Base-by-base conservation (phyloP, 2,797 vertebrate species). In the Triplophysa bombifrons region DNA sequence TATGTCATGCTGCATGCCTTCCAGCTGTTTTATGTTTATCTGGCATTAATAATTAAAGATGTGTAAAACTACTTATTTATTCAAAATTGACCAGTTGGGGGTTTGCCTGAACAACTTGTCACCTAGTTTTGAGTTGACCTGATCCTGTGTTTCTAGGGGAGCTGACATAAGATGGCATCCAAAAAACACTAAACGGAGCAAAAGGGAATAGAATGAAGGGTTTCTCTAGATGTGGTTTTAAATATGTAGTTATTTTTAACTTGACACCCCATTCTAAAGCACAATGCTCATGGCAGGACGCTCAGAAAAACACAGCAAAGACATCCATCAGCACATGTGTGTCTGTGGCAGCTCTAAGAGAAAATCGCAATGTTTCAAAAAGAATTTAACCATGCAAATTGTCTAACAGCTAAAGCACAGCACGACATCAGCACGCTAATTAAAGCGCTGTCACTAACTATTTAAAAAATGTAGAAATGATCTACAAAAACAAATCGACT, bases 351-450 rank as follows among this genome's bases (percentile, higher is more conserved):
- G 25, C 14, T 34, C 60, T 60, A 27, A 60, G 10, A 14, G 20
- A 58, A 61, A 63, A 34, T 4, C 22, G 27, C 14, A 3, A 30
- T 16, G 34, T 34, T 63, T 63, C 16, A 34, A 16, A 30, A 10
- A 63, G 2, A 16, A 34, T 63, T 63, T 34, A 16, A 63, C 27
- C 60, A 34, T 17, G 27, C 14, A 63, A 63, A 60, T 60, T 25
- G 58, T 60, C 58, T 60, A 60, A 60, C 58, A 60, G 58, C 58
- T 60, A 63, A 34, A 63, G 25, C 60, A 63, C 27, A 63, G 60
- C 27, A 63, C 6, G 58, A 5, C 22, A 4, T 60, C 22, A 16
- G 58, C 25, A 27, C 25, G 27, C 60, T 63, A 63, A 63, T 63
- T 63, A 63, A 30, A 63, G 16, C 25, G 14, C 27, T 63, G 60